phyloP scores from a whole-genome alignment of 1,140 invertebrate species.

The Triops cancriformis region DNA sequence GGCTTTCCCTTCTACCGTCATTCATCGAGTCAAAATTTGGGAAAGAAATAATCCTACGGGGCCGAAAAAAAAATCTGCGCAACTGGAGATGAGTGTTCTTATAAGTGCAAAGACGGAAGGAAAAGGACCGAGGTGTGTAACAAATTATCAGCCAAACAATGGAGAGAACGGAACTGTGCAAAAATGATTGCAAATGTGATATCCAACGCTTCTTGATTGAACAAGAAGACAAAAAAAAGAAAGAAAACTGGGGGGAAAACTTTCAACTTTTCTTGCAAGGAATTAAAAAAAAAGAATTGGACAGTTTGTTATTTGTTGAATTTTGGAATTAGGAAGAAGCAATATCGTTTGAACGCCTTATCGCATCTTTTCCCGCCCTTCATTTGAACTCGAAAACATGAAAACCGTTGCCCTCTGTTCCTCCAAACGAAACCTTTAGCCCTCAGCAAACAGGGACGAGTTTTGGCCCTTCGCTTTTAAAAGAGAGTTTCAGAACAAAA shows the following conservation, averaged over 20 bases:
- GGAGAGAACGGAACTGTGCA: background rate
- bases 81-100: background rate
- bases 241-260: background rate
- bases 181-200: constrained; percentile 14
- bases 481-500: background rate
- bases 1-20: background rate
- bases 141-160: too few relatives aligned
- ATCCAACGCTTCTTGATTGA: background rate
- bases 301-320: background rate
- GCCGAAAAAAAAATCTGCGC: background rate
- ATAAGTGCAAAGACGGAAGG: background rate
- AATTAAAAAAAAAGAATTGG: background rate
- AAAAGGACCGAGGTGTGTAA: background rate
- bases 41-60: background rate
- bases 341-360: constrained; percentile 14
- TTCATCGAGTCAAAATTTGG: too few relatives aligned
- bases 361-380: background rate
- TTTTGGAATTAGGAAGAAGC: background rate
- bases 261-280: background rate
- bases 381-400: background rate
- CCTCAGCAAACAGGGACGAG: too few relatives aligned
- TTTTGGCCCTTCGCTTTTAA: too few relatives aligned
- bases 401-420: background rate
- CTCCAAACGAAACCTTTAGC: background rate
- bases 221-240: background rate